These are phyloP conservation scores for Philhelius pedissequus DNA, from an alignment of 2,888 invertebrate species.

Conservation along the genomic window DNA sequence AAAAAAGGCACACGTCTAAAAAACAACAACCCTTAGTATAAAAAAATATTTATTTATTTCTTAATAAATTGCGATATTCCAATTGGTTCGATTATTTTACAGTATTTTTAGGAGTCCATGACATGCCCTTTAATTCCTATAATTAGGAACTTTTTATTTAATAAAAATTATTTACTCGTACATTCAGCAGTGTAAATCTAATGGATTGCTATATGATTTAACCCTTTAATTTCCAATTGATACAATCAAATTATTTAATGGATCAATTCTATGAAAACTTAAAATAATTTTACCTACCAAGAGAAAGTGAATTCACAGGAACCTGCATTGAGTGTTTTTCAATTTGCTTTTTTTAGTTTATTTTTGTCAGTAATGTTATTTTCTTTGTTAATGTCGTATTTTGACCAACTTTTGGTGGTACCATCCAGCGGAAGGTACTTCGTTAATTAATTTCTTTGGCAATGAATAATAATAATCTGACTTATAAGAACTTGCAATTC, in stretches of 20 bases:
- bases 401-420: constrained; percentile 54
- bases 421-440: constrained; percentile 53
- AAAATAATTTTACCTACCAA: neutral
- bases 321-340: constrained; percentile 23
- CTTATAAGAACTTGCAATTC: constrained; percentile 28
- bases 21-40: too few species aligned
- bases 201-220: neutral
- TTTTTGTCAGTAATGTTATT: neutral
- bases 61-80: too few species aligned
- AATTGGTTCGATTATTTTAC: too few species aligned
- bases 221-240: neutral
- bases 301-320: constrained; percentile 41
- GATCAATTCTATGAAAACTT: neutral
- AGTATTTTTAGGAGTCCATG: too few species aligned
- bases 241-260: neutral
- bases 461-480: constrained; percentile 63
- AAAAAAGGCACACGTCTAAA: too few species aligned
- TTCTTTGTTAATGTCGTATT: constrained; percentile 4
- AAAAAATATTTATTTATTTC: too few species aligned
- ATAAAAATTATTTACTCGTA: too few species aligned
- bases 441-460: constrained; percentile 41
- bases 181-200: too few species aligned
- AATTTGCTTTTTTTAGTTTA: constrained; percentile 2
- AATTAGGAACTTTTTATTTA: too few species aligned
- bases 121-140: too few species aligned